Evolutionary conservation across 2,113 vertebrate genomes (phyloP), one percentile per base, ranked within the genome.

Genomic region (Isichthys henryi): DNA sequence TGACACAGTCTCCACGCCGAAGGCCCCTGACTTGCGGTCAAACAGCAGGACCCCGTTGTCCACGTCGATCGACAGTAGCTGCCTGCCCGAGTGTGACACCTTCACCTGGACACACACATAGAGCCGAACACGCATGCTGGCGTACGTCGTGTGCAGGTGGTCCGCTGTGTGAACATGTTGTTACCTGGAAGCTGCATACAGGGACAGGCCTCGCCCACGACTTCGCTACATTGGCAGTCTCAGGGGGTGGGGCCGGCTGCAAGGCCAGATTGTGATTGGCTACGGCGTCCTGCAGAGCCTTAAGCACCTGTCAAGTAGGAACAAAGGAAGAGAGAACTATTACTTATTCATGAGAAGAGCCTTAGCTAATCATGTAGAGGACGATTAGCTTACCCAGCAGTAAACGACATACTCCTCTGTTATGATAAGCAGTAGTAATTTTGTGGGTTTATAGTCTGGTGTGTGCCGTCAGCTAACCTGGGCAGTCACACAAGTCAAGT

Each of bases 141-240:
- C 19, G 74, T 11, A 11, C 8, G 17, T 15, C 31, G 5, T 35
- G 74, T 0, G 17, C 35, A 19, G 31, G 31, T 2, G 74, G 15
- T 80, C 35, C 2, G 1, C 1, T 3, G 0, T 0, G 17, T 35
- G 15, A 80, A 8, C 17, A 43, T 21, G 39, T 19, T 49, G 92
- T 95, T 92, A 97, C 97, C 96, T 97, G 96, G 0, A 97, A 97
- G 91, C 94, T 95, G 93, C 96, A 95, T 45, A 96, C 92, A 0
- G 96, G 94, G 90, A 95, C 56, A 5, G 95, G 92, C 82, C 94
- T 95, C 90, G 89, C 50, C 0, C 91, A 86, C 89, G 70, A 94
- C 92, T 93, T 96, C 56, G 88, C 90, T 74, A 91, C n/a, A 0
- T 52, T 90, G 0, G 93, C 62, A 0, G 92, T 48, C 0, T 91